Evolutionary conservation across 2,888 invertebrate species (phyloP), one percentile per base, ranked within the genome.

Genomic region (Meandrusa payeni): DNA sequence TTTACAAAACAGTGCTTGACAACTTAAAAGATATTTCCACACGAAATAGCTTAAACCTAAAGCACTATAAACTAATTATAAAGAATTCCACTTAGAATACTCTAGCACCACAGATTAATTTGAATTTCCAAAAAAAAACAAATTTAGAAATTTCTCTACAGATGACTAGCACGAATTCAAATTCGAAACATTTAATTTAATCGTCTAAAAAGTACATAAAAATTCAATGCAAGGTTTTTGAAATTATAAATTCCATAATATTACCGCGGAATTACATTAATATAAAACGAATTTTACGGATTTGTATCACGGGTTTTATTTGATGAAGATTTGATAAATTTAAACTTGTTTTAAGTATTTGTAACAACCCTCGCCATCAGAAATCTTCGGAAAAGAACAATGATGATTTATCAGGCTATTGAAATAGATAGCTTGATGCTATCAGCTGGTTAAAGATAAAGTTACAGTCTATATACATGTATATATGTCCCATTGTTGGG

Each of bases 121-220:
- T 44, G 50, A 34, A 55, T 49, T 51, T 49, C 43, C 33, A 29
- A 4, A 45, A 40, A 33, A 43, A 48, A 37, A 42, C 55, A 54
- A 57, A 51, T 51, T 33, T 46, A 2, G 27, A 43, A 47, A 55
- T 50, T 52, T 59, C 56, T 52, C 49, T 57, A 61, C 48, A 57
- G 60, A 65, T 70, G 70, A 70, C 72, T 70, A 70, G 72, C 65
- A 62, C 57, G 58, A 62, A 55, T 55, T 46, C 46, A 52, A 42
- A 51, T 47, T 52, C 47, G 46, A 55, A 51, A 45, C 36, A 28
- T 20, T 34, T 6, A 40, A 32, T 40, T 37, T 12, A 28, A 38
- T 20, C 7, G 27, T 4, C 19, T 27, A 19, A 34, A 24, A 13
- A 20, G 33, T 11, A 19, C 12, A 20, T 26, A n/a, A 5, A 26